Evolutionary conservation across 1,140 invertebrate species (phyloP).

Genomic region (Penaeus chinensis): DNA sequence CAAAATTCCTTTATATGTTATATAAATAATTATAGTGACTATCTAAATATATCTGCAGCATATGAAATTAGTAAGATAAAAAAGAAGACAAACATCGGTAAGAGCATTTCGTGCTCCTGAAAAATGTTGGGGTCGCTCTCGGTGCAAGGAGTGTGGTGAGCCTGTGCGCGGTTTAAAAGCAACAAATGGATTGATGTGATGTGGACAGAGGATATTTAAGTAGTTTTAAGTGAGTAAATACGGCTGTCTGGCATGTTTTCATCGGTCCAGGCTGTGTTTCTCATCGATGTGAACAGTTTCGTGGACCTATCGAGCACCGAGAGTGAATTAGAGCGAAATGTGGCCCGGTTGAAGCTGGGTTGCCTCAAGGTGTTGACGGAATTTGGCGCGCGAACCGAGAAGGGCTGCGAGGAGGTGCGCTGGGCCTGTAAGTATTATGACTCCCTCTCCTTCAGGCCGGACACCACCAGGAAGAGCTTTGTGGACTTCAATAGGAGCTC

Average conservation of each 20-base stretch:
- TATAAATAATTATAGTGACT: too few relatives aligned
- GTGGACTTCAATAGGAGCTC: slow-evolving; percentile 47
- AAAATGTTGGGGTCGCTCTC: too few relatives aligned
- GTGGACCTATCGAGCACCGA: slow-evolving; percentile 12
- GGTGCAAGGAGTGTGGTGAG: slow-evolving; percentile 1
- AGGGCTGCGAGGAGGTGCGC: slow-evolving; percentile 42
- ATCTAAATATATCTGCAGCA: too few relatives aligned
- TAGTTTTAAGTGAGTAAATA: background rate
- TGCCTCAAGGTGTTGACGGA: slow-evolving; percentile 55
- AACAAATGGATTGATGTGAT: background rate
- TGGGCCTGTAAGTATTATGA: slow-evolving; percentile 61
- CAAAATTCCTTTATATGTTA: too few relatives aligned
- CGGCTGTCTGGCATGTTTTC: slow-evolving; percentile 52
- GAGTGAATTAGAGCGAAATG: slow-evolving; percentile 53
- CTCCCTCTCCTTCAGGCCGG: slow-evolving; percentile 51
- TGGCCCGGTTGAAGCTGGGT: slow-evolving; percentile 44
- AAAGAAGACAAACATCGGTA: too few relatives aligned
- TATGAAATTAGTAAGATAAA: too few relatives aligned
- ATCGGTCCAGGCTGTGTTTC: slow-evolving; percentile 54
- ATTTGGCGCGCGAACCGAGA: slow-evolving; percentile 62
- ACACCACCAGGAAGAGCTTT: slow-evolving; percentile 53
- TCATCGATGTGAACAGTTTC: slow-evolving; percentile 60
- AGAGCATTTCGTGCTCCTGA: too few relatives aligned
- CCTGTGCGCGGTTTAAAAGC: background rate
- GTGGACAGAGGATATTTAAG: slow-evolving; percentile 6